phyloP scores from a whole-genome alignment of 2,888 invertebrate genomes.

The Stenoptilia bipunctidactyla region DNA sequence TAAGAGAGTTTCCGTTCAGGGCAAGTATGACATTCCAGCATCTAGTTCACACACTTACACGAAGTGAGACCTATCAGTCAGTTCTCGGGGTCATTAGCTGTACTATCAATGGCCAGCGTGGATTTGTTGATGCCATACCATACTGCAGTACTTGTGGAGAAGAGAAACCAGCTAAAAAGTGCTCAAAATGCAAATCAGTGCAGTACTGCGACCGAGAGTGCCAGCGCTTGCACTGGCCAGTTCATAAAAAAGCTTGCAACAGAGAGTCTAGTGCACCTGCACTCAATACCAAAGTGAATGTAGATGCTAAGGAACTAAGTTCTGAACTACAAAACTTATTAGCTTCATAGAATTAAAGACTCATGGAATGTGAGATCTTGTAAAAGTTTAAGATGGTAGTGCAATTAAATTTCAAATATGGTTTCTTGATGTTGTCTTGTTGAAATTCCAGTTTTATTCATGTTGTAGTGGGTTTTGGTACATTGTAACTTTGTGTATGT shows the following conservation, averaged over 20 bases:
- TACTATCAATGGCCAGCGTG: constrained; percentile 90
- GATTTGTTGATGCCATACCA: constrained; percentile 77
- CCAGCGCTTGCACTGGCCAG: constrained; percentile 93
- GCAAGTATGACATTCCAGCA: constrained; percentile 93
- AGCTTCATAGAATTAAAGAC: constrained; percentile 32
- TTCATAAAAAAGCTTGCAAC: constrained; percentile 89
- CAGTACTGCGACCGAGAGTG: constrained; percentile 96
- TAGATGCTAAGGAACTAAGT: constrained; percentile 61
- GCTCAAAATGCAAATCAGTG: constrained; percentile 93
- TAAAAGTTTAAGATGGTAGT: constrained; percentile 15
- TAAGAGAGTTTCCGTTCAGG: constrained; percentile 90
- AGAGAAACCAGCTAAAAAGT: constrained; percentile 91
- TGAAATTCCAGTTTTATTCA: background rate
- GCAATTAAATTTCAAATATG: background rate
- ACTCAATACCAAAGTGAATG: constrained; percentile 28
- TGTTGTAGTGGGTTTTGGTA: background rate
- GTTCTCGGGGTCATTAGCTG: constrained; percentile 81
- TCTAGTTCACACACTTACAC: constrained; percentile 81
- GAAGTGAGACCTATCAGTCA: constrained; percentile 76
- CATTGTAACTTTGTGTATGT: background rate
- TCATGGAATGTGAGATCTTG: constrained; percentile 10
- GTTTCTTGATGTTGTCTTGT: background rate
- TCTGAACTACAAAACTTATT: constrained; percentile 64
- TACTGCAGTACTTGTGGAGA: constrained; percentile 90
- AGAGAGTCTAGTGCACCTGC: constrained; percentile 65